Evolutionary conservation across 2,113 vertebrate genomes (phyloP).

Genomic region (Sorex araneus): DNA sequence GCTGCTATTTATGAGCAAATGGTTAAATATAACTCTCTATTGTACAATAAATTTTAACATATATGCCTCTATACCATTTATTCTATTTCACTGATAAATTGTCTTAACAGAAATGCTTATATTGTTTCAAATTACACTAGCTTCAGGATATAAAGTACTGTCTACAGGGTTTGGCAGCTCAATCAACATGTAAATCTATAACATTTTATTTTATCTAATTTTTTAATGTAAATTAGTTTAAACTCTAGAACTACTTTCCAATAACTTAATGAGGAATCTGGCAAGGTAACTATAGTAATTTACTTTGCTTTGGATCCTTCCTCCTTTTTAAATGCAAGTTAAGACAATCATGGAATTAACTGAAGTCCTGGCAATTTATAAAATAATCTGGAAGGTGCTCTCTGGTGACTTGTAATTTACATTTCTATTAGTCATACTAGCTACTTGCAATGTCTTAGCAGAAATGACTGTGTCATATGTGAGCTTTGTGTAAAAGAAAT

Average conservation of each 20-base stretch:
- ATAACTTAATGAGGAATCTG: neutral
- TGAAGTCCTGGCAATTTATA: neutral
- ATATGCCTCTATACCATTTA: too few species aligned
- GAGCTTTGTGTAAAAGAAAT: neutral
- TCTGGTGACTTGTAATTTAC: constrained; percentile 51
- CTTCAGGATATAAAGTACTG: too few species aligned
- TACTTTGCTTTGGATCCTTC: constrained; percentile 20
- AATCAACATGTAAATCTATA: too few species aligned
- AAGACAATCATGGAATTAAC: neutral
- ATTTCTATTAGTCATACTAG: neutral
- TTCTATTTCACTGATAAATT: too few species aligned
- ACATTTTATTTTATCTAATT: too few species aligned
- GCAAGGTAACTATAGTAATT: constrained; percentile 27
- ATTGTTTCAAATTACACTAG: too few species aligned
- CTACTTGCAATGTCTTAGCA: neutral
- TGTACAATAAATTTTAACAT: too few species aligned
- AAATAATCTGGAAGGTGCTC: constrained; percentile 53
- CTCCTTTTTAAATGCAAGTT: neutral
- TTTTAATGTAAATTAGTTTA: constrained; percentile 39
- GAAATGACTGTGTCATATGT: neutral
- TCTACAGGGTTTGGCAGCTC: too few species aligned
- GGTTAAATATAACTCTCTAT: too few species aligned
- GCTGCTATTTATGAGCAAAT: too few species aligned
- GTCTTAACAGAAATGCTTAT: too few species aligned
- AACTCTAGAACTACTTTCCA: neutral